Conservation (phyloP, 23 tunicate species). For the Styela clava region DNA sequence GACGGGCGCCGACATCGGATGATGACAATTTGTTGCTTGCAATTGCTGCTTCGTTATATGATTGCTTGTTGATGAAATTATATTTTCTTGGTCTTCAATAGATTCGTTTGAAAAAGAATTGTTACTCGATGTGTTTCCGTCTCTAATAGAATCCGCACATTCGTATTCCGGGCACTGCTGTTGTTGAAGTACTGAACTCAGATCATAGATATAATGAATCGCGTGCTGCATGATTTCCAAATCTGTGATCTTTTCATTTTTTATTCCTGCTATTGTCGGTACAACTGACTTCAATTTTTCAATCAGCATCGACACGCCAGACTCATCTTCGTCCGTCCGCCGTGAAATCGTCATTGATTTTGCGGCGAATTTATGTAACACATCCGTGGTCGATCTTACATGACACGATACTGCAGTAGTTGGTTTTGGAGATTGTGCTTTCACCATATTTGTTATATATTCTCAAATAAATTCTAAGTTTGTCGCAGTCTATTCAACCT, state of each 20-base stretch:
- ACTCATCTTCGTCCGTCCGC: conserved; percentile 17
- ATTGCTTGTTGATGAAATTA: background rate
- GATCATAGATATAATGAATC: conserved; percentile 20
- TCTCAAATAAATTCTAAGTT: background rate
- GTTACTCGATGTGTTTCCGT: background rate
- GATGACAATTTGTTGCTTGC: conserved; percentile 9
- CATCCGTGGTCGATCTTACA: background rate
- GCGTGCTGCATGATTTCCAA: conserved; percentile 37
- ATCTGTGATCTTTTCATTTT: conserved; percentile 18
- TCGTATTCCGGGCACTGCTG: background rate
- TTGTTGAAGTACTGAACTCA: conserved; percentile 10
- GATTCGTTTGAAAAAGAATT: background rate
- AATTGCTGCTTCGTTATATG: background rate
- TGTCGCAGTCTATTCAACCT: background rate
- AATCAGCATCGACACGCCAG: conserved; percentile 14
- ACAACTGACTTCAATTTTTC: conserved; percentile 22
- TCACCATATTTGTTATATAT: conserved; percentile 18
- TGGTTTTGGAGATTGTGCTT: conserved; percentile 33
- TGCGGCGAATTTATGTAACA: conserved; percentile 7
- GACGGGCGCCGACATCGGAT: conserved; percentile 13
- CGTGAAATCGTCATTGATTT: conserved; percentile 17
- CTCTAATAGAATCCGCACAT: background rate
- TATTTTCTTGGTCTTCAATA: background rate
- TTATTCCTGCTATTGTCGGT: conserved; percentile 17
- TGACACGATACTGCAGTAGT: conserved; percentile 22